Evolutionary conservation across 2,797 vertebrate species (phyloP).

Genomic region (Sorex maritimensis): DNA sequence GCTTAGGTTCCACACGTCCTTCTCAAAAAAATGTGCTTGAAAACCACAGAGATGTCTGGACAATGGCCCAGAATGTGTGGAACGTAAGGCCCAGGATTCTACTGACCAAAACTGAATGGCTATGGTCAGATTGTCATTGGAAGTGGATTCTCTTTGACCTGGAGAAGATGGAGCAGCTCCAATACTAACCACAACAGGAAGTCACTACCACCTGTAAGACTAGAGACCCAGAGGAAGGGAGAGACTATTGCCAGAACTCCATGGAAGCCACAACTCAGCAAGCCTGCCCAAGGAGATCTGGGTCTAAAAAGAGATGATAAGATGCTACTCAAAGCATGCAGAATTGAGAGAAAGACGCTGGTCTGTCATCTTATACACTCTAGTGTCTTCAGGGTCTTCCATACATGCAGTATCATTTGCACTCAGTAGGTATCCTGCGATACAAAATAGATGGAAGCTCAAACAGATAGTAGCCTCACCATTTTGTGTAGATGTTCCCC

Average conservation of each 20-base stretch:
- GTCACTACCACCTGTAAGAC: background rate
- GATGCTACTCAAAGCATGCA: background rate
- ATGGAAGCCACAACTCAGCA: background rate
- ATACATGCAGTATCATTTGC: background rate
- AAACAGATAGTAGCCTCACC: background rate
- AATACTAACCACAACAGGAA: background rate
- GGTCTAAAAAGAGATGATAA: background rate
- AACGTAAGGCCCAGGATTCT: constrained; percentile 29
- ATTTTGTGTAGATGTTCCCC: background rate
- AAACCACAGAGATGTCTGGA: constrained; percentile 77
- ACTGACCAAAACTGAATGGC: constrained; percentile 55
- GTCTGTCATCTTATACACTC: background rate
- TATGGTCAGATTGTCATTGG: background rate
- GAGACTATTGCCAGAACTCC: background rate
- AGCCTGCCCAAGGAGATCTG: background rate
- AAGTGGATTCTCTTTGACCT: background rate
- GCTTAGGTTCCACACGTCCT: constrained; percentile 56
- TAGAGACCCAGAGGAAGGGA: background rate
- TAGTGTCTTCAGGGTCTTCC: background rate
- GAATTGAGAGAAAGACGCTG: background rate
- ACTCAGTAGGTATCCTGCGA: background rate
- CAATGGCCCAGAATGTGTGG: constrained; percentile 78
- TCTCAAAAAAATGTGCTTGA: constrained; percentile 74
- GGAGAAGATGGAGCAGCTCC: background rate
- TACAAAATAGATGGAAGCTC: background rate